These are phyloP conservation scores for Ganaspis sp. DNA, from an alignment of 1,140 invertebrate genomes.

Conservation along the genomic window DNA sequence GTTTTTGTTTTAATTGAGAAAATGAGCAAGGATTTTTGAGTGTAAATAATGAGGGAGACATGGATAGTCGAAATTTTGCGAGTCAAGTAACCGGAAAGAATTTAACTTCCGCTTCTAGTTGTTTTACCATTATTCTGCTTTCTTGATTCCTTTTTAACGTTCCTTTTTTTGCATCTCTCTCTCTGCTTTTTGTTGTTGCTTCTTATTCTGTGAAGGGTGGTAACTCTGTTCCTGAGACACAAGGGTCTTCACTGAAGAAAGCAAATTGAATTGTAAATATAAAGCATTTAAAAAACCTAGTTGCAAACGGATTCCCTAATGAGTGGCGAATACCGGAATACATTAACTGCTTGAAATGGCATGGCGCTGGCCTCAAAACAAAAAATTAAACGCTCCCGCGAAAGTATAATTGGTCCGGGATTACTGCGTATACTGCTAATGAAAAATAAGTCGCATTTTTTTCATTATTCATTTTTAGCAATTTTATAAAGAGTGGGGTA, in stretches of 20 bases:
- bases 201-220: constrained; percentile 6
- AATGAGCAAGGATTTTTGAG: too few relatives aligned
- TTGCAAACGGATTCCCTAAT: constrained; percentile 65
- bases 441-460: constrained; percentile 45
- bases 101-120: constrained; percentile 44
- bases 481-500: too few relatives aligned
- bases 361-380: constrained; percentile 35
- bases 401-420: constrained; percentile 55
- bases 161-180: background rate
- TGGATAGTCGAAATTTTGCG: constrained; percentile 32
- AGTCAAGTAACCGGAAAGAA: constrained; percentile 47
- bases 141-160: background rate
- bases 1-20: too few relatives aligned
- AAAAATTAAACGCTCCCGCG: constrained; percentile 39
- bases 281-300: constrained; percentile 68
- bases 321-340: constrained; percentile 65
- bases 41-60: constrained; percentile 26
- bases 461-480: background rate
- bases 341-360: constrained; percentile 66
- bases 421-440: constrained; percentile 46
- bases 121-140: background rate
- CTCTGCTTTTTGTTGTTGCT: background rate
- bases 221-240: constrained; percentile 13
- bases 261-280: constrained; percentile 73
- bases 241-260: constrained; percentile 49